Evolutionary conservation across 2,797 vertebrate species (phyloP), one percentile per base, ranked within the genome.

Genomic region (Knipowitschia caucasica): DNA sequence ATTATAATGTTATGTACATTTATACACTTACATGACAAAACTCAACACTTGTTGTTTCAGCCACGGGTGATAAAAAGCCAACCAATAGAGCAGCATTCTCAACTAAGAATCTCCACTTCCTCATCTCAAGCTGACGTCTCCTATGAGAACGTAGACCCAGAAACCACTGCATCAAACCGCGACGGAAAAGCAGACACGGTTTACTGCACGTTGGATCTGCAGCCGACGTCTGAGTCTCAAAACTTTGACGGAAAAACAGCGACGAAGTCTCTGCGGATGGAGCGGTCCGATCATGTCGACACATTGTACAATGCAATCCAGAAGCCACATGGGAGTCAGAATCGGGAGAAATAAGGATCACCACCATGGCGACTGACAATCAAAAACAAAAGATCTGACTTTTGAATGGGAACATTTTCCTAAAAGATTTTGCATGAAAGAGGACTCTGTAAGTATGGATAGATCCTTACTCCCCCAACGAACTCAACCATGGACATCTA

Each of bases 291-390:
- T 0, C 21, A 67, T 4, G 5, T 55, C 0, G 50, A 68, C 17
- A 68, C 75, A 0, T 15, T 81, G 40, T 77, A 83, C 50, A 65
- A 69, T 0, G 0, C 63, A n/a, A 8, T 83, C 59, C 38, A 76
- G 46, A 55, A 36, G 29, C 0, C 36, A 53, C 20, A 68, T 75
- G 73, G 60, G 51, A 72, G 59, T 69, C 59, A 63, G 62, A 40
- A 52, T 66, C 59, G 43, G 69, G 59, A 58, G 25, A 53, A 36
- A 31, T 44, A 35, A 65, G 53, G 4, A 51, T 29, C 18, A 42
- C 69, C 51, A 29, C 64, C 43, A 72, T n/a, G n/a, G n/a, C n/a
- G n/a, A n/a, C n/a, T n/a, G n/a, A n/a, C n/a, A n/a, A n/a, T n/a
- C n/a, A n/a, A n/a, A n/a, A n/a, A n/a, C n/a, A n/a, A n/a, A n/a